A percentile compares a stretch with the other conserved stretches of the same genome.
Evolutionary conservation across 2,113 vertebrate genomes (phyloP).

Genomic region (Ictalurus furcatus): DNA sequence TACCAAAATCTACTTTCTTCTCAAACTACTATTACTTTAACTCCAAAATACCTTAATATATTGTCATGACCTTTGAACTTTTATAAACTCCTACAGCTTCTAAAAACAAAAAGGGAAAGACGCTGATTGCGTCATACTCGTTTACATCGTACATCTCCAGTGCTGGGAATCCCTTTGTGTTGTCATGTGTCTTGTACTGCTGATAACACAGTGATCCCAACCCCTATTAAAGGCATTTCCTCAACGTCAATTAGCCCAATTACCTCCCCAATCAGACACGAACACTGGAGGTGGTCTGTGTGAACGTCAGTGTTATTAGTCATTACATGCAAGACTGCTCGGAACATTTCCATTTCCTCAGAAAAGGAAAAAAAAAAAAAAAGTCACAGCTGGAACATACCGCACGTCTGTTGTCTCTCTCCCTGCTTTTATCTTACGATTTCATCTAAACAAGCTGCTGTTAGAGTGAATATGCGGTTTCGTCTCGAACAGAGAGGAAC

Average conservation of each 20-base stretch:
- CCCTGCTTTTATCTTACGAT: background rate
- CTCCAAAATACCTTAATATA: background rate
- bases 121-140: background rate
- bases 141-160: background rate
- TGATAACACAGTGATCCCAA: background rate
- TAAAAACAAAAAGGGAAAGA: no score
- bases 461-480: background rate
- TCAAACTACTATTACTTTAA: no score
- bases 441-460: background rate
- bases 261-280: slow-evolving; percentile 15
- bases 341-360: slow-evolving; percentile 6
- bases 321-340: slow-evolving; percentile 23
- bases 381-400: slow-evolving; percentile 14
- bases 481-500: no score
- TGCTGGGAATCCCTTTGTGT: background rate
- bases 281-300: slow-evolving; percentile 17
- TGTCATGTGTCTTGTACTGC: background rate
- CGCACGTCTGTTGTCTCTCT: background rate
- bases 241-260: slow-evolving; percentile 20
- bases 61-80: background rate
- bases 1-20: background rate
- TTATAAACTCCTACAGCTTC: background rate
- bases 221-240: background rate
- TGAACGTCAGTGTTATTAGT: slow-evolving; percentile 30
- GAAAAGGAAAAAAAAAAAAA: background rate